Base-by-base conservation (phyloP, 2,888 invertebrate genomes). In the Empis stercorea region DNA sequence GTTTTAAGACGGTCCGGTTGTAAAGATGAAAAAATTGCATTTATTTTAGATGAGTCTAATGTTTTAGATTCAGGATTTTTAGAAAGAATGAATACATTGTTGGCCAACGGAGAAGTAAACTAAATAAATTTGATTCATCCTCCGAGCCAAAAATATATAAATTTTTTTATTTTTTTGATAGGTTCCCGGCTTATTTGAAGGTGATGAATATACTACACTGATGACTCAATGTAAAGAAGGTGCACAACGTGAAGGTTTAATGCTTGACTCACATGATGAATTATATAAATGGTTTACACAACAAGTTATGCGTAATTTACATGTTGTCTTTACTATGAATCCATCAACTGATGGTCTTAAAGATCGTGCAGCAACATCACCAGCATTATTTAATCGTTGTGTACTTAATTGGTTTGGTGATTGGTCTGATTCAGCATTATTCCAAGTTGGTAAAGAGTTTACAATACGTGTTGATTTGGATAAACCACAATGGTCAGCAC, bases 141-240 rank as follows among this genome's bases (percentile, higher is more conserved):
- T n/a, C n/a, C n/a, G n/a, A n/a, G n/a, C n/a, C 5, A 71, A 51
- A 48, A 47, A 17, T n/a, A n/a, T n/a, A n/a, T n/a, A 34, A 10
- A n/a, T 44, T 38, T 7, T 41, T 38, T 10, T 41, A 14, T 27
- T 46, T 3, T 43, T n/a, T 34, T 45, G 17, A 30, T 71, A 74
- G 93, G 55, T 94, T 10, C 92, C 92, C 45, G 92, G 92, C 44
- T 71, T 93, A 34, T 93, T 93, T 61, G 92, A 93, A 70, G 92
- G 97, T 10, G 99, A 99, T 61, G 99, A 99, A 65, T 95, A 95
- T 65, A 94, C 96, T 2, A 96, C 97, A 0, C 73, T 99, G 49
- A 99, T 99, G 96, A 99, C 97, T 0, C 99, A 99, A 66, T 99
- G 99, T 68, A 99, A 99, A 68, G 99, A 99, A 72, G 97, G 97